These are phyloP conservation scores for Danio tinwini DNA, from an alignment of 2,797 vertebrate species.

Conservation along the genomic window DNA sequence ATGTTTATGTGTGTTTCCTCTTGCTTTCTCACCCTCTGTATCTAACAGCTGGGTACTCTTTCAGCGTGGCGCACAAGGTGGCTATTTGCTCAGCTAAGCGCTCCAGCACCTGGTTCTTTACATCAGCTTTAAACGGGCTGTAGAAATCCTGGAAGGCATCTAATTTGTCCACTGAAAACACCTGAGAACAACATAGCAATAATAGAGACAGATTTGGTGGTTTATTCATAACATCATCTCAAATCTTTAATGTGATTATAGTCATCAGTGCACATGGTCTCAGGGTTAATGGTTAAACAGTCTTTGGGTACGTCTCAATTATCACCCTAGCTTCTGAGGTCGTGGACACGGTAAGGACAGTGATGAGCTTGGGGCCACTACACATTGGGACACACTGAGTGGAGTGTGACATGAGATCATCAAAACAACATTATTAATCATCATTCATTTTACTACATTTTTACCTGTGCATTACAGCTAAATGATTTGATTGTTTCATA, in stretches of 20 bases:
- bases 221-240: neutral
- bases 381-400: too few species aligned
- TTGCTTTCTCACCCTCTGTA: slow-evolving; percentile 87
- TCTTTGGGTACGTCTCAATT: too few species aligned
- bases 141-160: slow-evolving; percentile 98
- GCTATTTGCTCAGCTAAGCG: slow-evolving; percentile 94
- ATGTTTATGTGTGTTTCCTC: neutral
- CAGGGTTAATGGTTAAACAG: too few species aligned
- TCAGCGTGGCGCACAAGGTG: slow-evolving; percentile 92
- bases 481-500: too few species aligned
- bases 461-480: too few species aligned
- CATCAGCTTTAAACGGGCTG: slow-evolving; percentile 94
- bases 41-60: slow-evolving; percentile 95
- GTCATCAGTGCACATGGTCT: neutral
- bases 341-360: too few species aligned
- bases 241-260: neutral
- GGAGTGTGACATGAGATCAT: too few species aligned
- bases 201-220: neutral
- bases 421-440: too few species aligned
- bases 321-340: too few species aligned
- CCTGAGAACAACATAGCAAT: slow-evolving; percentile 61
- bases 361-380: too few species aligned
- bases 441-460: too few species aligned
- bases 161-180: slow-evolving; percentile 78
- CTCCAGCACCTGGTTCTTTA: slow-evolving; percentile 94